These are phyloP conservation scores for Orthosia gothica DNA, from an alignment of 2,888 invertebrate species.

Conservation along the genomic window DNA sequence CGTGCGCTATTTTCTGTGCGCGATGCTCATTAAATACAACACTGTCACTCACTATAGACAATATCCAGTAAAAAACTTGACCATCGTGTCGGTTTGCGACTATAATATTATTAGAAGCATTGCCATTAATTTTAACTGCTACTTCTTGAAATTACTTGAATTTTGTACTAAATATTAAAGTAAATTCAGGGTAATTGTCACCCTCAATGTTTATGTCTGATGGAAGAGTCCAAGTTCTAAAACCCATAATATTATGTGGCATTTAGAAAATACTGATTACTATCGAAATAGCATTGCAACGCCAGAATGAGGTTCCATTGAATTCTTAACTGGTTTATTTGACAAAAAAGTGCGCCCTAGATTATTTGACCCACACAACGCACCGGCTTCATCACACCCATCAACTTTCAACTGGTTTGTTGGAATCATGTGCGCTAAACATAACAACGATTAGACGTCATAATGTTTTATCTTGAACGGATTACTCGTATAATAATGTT, in stretches of 20 bases:
- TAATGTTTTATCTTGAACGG: conserved; percentile 6
- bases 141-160: background rate
- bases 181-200: too few species aligned
- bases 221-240: background rate
- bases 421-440: conserved; percentile 20
- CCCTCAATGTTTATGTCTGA: background rate
- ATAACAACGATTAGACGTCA: background rate
- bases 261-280: background rate
- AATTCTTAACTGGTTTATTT: conserved; percentile 60
- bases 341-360: conserved; percentile 61
- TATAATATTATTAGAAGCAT: background rate
- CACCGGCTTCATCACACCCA: conserved; percentile 29
- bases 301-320: conserved; percentile 15
- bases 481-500: background rate
- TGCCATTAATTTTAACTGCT: background rate
- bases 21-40: conserved; percentile 33
- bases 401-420: conserved; percentile 47
- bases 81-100: background rate
- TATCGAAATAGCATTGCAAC: background rate
- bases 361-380: conserved; percentile 53
- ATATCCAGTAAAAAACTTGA: conserved; percentile 4
- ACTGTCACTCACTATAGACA: conserved; percentile 26
- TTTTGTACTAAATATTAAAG: too few species aligned
- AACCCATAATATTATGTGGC: background rate
- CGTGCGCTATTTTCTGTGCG: conserved; percentile 46